phyloP scores from a whole-genome alignment of 2,888 invertebrate species.

The Balanococcus diminutus region DNA sequence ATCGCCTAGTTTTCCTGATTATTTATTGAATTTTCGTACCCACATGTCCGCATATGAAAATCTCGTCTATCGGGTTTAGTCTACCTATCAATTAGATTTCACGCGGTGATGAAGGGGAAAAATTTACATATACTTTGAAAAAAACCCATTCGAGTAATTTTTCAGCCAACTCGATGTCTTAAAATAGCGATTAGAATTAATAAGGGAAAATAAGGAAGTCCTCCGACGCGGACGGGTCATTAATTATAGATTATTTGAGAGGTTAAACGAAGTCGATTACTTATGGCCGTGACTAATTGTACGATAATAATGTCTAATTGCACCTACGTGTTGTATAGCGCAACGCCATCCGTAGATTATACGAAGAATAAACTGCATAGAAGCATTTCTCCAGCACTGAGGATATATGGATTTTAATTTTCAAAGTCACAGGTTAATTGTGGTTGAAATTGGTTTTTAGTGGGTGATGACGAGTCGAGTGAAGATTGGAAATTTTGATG shows the following conservation, averaged over 20 bases:
- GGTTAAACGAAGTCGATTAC: constrained; percentile 39
- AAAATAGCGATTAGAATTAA: neutral
- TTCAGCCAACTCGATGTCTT: neutral
- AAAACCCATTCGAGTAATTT: neutral
- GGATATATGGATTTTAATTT: constrained; percentile 13
- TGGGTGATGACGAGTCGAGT: neutral
- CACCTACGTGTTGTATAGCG: neutral
- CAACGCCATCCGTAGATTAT: neutral
- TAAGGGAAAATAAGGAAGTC: constrained; percentile 14
- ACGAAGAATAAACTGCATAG: neutral
- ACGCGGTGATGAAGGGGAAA: neutral
- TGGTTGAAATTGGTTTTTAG: neutral
- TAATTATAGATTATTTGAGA: constrained; percentile 42
- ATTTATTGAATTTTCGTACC: neutral
- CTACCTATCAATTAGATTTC: neutral
- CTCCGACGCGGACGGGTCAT: neutral
- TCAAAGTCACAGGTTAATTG: constrained; percentile 2
- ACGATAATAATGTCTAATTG: constrained; percentile 11
- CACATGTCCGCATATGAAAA: neutral
- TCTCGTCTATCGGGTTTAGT: neutral
- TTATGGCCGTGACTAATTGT: constrained; percentile 27
- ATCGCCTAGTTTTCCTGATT: neutral
- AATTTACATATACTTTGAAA: neutral
- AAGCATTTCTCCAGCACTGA: neutral
- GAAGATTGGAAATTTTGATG: neutral